phyloP scores from a whole-genome alignment of 2,113 vertebrate species.

The Arizona elegans region DNA sequence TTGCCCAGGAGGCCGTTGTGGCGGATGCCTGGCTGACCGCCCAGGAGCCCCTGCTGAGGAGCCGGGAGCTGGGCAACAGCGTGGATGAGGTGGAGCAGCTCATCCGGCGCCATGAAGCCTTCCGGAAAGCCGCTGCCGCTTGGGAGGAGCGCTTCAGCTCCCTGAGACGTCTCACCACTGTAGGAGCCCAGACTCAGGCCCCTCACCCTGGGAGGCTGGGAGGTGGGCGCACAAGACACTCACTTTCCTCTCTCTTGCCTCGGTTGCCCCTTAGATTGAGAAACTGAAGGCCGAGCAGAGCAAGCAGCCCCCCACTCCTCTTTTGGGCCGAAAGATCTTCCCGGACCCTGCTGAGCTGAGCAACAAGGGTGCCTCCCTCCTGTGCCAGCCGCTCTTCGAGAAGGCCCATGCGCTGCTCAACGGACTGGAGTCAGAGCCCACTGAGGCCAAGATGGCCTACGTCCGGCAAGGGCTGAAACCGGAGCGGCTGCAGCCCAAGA shows the following conservation, averaged over 20 bases:
- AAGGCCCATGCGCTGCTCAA: constrained; percentile 73
- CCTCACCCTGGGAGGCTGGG: background rate
- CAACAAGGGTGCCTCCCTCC: constrained; percentile 71
- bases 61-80: constrained; percentile 86
- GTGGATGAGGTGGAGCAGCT: constrained; percentile 97
- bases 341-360: constrained; percentile 80
- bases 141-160: constrained; percentile 97
- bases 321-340: constrained; percentile 89
- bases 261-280: constrained; percentile 75
- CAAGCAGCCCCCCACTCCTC: constrained; percentile 84
- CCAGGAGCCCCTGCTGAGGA: constrained; percentile 87
- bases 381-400: constrained; percentile 77
- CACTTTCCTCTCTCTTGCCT: background rate
- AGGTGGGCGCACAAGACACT: background rate
- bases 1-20: constrained; percentile 92
- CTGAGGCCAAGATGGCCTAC: constrained; percentile 70
- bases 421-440: constrained; percentile 54
- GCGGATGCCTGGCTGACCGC: constrained; percentile 91
- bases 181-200: constrained; percentile 35
- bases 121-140: constrained; percentile 85
- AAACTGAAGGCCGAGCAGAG: constrained; percentile 86
- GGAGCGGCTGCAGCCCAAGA: constrained; percentile 74
- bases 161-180: constrained; percentile 86
- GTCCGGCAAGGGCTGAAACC: constrained; percentile 85
- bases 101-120: constrained; percentile 90